Base-by-base conservation (phyloP, 2,888 invertebrate species). In the Deladenus siricidicola region DNA sequence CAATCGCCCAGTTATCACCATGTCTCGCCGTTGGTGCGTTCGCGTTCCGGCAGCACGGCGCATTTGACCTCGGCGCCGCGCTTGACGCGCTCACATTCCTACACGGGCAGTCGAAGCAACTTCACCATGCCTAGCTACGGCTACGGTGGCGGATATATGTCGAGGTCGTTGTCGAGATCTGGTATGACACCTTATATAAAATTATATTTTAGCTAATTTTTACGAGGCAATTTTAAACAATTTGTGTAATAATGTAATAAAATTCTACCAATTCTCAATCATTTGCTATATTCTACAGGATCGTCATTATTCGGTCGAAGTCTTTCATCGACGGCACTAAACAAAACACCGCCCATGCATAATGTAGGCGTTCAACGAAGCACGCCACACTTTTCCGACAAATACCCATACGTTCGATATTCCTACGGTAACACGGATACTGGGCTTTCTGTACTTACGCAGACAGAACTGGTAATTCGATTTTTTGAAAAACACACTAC, bases 91-190 rank as follows among this genome's bases (percentile, higher is more conserved):
- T 55, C 42, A 44, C 44, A 44, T 44, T 42, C 55, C 2, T 44
- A 44, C 21, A 44, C 55, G 8, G 55, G 26, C 47, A 17, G 28
- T 47, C 44, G 39, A 21, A 60, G 45, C 26, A 47, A 29, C 30
- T 56, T 60, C 51, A 56, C 60, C 2, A 45, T 60, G 28, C 62
- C 62, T 4, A 61, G 62, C 24, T 61, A 61, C 53, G 73, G 76
- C 50, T 76, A 76, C 54, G 75, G 75, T 17, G 75, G 76, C 42
- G 76, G 76, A 29, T 76, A 68, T 63, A 76, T 76, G 76, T 66
- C 73, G n/a, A 66, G 73, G 43, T 72, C 72, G 23, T 66, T 76
- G 57, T 71, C 70, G 60, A 70, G 75, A 65, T 71, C 71, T 43
- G 73, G 75, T 75, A 68, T 10, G 19, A 60, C n/a, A 29, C 56